Evolutionary conservation across 2,113 vertebrate genomes (phyloP).

Genomic region (Castor canadensis): DNA sequence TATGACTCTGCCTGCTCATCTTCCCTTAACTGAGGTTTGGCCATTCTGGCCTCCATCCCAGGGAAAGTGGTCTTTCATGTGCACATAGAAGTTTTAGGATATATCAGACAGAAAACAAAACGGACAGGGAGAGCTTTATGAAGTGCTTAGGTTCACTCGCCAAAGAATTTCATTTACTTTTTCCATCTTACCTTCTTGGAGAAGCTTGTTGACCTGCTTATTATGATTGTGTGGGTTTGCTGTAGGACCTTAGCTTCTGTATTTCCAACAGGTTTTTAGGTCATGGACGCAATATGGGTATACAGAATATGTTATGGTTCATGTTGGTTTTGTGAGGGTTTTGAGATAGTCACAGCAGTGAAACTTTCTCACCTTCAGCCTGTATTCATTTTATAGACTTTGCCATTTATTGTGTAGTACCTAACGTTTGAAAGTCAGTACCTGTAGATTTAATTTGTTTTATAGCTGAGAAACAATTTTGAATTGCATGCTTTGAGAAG

Average conservation of each 20-base stretch:
- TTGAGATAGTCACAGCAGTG: background rate
- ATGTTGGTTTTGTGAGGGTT: background rate
- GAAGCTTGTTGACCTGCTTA: background rate
- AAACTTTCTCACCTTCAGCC: background rate
- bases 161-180: too few relatives aligned
- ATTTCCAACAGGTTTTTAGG: background rate
- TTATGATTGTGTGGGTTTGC: background rate
- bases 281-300: accelerated
- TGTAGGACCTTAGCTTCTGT: background rate
- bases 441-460: background rate
- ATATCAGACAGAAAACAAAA: background rate
- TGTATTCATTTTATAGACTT: background rate
- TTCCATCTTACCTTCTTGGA: background rate
- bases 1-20: background rate
- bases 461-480: background rate
- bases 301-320: background rate
- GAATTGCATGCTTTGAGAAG: background rate
- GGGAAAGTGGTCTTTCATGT: background rate
- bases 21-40: background rate
- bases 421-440: background rate
- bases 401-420: background rate
- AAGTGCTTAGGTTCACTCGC: background rate
- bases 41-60: background rate
- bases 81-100: background rate
- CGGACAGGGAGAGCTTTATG: background rate